phyloP scores from a whole-genome alignment of 2,113 vertebrate genomes.

The Casuarius casuarius region DNA sequence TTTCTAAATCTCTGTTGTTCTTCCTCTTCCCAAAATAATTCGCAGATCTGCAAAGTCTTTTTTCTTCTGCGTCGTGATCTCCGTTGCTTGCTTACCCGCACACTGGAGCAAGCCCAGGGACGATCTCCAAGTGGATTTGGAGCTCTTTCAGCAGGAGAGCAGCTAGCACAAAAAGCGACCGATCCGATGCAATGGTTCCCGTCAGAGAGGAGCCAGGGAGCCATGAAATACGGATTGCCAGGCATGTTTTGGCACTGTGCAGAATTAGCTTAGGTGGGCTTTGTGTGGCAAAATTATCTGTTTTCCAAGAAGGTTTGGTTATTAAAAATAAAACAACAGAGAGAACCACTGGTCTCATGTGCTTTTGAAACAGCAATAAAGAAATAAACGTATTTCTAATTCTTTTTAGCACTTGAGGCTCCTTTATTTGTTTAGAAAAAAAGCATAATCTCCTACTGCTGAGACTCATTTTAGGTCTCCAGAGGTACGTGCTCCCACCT shows the following conservation, averaged over 20 bases:
- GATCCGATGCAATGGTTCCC: neutral
- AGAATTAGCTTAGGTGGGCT: neutral
- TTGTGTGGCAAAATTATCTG: neutral
- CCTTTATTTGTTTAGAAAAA: neutral
- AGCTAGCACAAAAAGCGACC: neutral
- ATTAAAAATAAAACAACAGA: neutral
- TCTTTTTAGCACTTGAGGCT: neutral
- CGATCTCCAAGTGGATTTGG: neutral
- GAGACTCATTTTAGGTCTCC: neutral
- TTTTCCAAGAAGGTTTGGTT: neutral
- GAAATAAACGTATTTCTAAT: neutral
- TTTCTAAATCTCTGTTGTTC: conserved; percentile 3
- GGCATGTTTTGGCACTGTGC: neutral
- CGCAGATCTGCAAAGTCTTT: neutral
- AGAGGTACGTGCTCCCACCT: neutral
- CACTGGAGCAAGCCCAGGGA: neutral
- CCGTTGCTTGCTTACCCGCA: neutral
- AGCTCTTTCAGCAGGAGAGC: neutral
- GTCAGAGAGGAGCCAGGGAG: neutral
- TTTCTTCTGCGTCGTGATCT: neutral
- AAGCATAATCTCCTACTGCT: neutral
- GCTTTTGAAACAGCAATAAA: neutral
- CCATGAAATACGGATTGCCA: neutral
- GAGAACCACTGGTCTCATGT: neutral
- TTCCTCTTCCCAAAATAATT: neutral